These are phyloP conservation scores for Rhinoraja longicauda DNA, from an alignment of 2,797 vertebrate species.

Conservation along the genomic window DNA sequence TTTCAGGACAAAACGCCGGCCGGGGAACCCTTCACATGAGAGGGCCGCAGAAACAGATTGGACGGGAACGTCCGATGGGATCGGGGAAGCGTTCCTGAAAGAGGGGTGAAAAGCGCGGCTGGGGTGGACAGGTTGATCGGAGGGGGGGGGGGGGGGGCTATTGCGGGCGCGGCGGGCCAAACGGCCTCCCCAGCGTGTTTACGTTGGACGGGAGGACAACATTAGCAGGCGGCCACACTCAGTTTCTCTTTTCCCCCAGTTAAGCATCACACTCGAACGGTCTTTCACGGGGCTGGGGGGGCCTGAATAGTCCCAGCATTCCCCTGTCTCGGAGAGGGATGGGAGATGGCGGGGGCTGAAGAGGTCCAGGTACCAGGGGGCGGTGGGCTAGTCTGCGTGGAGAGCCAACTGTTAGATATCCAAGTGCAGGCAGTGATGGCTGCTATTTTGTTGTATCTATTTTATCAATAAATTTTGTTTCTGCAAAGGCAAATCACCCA, in stretches of 20 bases:
- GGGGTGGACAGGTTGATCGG: neutral
- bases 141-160: neutral
- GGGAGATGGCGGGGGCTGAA: too few relatives aligned
- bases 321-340: too few relatives aligned
- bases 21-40: too few relatives aligned
- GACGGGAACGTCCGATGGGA: too few relatives aligned
- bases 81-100: too few relatives aligned
- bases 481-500: neutral
- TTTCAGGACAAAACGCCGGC: too few relatives aligned
- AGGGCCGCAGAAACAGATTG: too few relatives aligned
- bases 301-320: neutral
- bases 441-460: constrained; percentile 5
- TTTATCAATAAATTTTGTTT: neutral
- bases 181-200: too few relatives aligned
- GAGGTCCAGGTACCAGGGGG: neutral
- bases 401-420: neutral
- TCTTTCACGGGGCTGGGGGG: too few relatives aligned
- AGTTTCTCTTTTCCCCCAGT: neutral
- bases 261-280: too few relatives aligned
- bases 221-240: neutral
- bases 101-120: too few relatives aligned
- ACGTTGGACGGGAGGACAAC: neutral
- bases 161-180: neutral
- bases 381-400: neutral
- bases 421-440: neutral